Conservation (phyloP, 2,797 vertebrate species). For the Hippocampus kuda region DNA sequence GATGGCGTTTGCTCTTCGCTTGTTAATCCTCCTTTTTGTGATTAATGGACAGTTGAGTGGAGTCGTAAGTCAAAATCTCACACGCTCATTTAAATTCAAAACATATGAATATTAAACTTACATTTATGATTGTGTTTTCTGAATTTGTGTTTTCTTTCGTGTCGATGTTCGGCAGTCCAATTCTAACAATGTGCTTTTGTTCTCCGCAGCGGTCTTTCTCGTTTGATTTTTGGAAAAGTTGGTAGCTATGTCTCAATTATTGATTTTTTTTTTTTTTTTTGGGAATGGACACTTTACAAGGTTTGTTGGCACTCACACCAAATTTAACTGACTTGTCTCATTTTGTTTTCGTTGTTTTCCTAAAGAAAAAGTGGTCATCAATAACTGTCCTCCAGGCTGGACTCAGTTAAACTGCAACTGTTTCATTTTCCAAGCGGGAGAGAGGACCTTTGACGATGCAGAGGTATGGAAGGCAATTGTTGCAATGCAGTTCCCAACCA, state of each 20-base stretch:
- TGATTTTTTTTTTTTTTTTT: no score
- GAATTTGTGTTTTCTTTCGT: no score
- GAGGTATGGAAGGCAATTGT: not conserved
- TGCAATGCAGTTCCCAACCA: not conserved
- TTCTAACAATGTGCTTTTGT: no score
- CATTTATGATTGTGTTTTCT: no score
- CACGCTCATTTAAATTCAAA: not conserved
- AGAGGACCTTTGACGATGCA: not conserved
- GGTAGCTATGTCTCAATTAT: no score
- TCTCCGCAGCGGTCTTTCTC: no score
- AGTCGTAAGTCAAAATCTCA: not conserved
- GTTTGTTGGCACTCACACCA: no score
- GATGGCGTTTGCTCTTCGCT: not conserved
- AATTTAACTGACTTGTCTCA: not conserved
- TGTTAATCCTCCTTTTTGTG: not conserved
- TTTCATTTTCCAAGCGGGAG: not conserved
- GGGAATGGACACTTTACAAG: no score
- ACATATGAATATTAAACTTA: no score
- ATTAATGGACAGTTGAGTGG: not conserved
- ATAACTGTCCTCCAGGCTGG: not conserved
- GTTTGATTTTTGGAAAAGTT: no score
- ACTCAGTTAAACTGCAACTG: not conserved
- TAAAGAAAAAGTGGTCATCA: not conserved
- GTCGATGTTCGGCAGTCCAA: no score
- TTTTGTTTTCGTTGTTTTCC: not conserved